phyloP scores from a whole-genome alignment of 2,113 vertebrate genomes.

The Dromiciops gliroides region DNA sequence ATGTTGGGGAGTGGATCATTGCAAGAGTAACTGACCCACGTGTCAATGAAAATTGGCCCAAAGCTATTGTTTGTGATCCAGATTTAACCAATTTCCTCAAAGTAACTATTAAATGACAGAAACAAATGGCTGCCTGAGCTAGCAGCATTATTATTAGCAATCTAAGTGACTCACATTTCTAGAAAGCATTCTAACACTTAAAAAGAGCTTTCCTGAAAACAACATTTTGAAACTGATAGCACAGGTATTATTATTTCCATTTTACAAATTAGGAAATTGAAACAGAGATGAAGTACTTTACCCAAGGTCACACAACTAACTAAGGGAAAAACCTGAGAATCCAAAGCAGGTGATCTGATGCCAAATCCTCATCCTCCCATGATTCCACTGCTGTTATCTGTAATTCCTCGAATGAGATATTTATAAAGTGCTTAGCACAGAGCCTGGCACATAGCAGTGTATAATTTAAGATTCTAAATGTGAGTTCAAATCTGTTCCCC shows the following conservation, averaged over 20 bases:
- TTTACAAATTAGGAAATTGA: neutral
- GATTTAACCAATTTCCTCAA: constrained; percentile 25
- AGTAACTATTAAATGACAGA: constrained; percentile 47
- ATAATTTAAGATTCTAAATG: too few relatives aligned
- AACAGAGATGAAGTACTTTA: neutral
- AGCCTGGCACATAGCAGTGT: neutral
- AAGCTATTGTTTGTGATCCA: neutral
- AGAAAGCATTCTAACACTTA: neutral
- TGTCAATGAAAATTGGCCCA: neutral
- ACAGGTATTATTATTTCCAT: neutral
- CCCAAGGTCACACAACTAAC: neutral
- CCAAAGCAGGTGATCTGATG: neutral
- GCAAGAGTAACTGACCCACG: neutral
- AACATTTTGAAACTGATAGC: neutral
- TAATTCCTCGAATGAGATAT: neutral
- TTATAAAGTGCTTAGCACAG: neutral
- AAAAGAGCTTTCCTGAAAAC: neutral
- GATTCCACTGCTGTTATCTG: neutral
- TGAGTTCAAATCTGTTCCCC: too few relatives aligned
- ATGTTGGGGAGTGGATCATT: neutral
- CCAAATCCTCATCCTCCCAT: neutral
- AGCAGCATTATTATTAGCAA: neutral
- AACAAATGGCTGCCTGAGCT: constrained; percentile 22
- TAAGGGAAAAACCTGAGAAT: neutral
- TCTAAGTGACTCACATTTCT: neutral